Conservation (phyloP, 2,113 vertebrate genomes). For the Cryptomyrus ogoouensis region DNA sequence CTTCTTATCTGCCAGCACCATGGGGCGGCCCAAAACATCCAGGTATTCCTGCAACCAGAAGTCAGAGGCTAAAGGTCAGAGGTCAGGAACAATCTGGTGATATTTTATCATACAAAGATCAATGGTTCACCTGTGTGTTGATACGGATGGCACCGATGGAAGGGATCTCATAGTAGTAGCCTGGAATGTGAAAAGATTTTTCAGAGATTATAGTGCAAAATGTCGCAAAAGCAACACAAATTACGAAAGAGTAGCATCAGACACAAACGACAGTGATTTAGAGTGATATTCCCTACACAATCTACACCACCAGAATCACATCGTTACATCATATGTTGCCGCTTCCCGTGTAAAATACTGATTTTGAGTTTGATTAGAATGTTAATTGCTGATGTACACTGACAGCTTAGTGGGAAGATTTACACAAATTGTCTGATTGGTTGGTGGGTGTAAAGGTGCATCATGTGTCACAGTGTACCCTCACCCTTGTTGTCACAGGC, state of each 20-base stretch:
- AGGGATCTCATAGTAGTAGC: slow-evolving; percentile 79
- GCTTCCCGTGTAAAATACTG: background rate
- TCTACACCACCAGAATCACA: background rate
- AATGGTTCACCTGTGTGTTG: slow-evolving; percentile 67
- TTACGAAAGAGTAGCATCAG: background rate
- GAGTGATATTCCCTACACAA: background rate
- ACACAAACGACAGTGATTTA: background rate
- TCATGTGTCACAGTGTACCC: background rate
- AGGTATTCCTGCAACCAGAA: slow-evolving; percentile 76
- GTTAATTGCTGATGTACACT: background rate
- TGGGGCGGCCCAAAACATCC: slow-evolving; percentile 91
- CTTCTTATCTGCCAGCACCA: slow-evolving; percentile 79
- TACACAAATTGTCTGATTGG: background rate
- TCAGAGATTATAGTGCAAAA: background rate
- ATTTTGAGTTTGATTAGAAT: background rate
- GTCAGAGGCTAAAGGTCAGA: background rate
- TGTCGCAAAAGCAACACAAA: background rate
- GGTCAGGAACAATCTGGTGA: background rate
- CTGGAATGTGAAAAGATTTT: slow-evolving; percentile 41
- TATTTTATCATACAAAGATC: background rate
- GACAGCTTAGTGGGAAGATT: background rate
- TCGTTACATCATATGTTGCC: background rate
- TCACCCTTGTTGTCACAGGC: slow-evolving; percentile 76
- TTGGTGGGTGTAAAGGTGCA: background rate
- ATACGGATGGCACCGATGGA: slow-evolving; percentile 77